phyloP scores from a whole-genome alignment of 2,113 vertebrate genomes.

The Mola mola region DNA sequence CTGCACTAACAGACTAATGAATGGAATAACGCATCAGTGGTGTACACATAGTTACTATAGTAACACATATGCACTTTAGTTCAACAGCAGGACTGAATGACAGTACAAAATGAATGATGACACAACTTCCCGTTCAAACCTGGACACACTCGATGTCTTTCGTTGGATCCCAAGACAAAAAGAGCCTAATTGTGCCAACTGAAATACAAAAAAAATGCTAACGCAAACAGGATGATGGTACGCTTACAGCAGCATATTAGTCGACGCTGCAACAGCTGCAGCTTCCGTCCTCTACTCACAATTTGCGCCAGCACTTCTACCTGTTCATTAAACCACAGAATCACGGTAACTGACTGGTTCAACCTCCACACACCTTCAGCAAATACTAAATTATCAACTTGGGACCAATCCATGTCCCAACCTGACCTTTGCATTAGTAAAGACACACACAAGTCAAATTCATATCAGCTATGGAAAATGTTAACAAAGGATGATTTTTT shows the following conservation, averaged over 20 bases:
- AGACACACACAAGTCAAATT: too few species aligned
- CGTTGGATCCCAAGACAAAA: not conserved
- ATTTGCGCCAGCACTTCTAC: conserved; percentile 27
- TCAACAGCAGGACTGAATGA: not conserved
- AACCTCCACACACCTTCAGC: conserved; percentile 47
- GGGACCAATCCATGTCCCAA: conserved; percentile 14
- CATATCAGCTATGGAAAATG: too few species aligned
- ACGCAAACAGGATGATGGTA: conserved; percentile 1
- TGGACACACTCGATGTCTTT: conserved; percentile 3
- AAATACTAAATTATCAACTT: conserved; percentile 53
- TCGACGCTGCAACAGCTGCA: conserved; percentile 14
- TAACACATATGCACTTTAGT: too few species aligned
- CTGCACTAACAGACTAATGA: too few species aligned
- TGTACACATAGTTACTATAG: too few species aligned
- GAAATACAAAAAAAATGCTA: conserved; percentile 3
- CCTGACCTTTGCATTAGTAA: not conserved
- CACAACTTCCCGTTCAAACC: too few species aligned
- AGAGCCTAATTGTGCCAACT: too few species aligned
- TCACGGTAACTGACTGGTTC: conserved; percentile 56
- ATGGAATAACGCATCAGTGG: too few species aligned
- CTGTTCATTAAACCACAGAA: conserved; percentile 53
- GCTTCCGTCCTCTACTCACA: conserved; percentile 29
- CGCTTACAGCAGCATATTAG: not conserved
- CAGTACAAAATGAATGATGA: too few species aligned
- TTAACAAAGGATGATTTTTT: too few species aligned